phyloP scores from a whole-genome alignment of 2,888 invertebrate genomes.

The Colletes collaris region DNA sequence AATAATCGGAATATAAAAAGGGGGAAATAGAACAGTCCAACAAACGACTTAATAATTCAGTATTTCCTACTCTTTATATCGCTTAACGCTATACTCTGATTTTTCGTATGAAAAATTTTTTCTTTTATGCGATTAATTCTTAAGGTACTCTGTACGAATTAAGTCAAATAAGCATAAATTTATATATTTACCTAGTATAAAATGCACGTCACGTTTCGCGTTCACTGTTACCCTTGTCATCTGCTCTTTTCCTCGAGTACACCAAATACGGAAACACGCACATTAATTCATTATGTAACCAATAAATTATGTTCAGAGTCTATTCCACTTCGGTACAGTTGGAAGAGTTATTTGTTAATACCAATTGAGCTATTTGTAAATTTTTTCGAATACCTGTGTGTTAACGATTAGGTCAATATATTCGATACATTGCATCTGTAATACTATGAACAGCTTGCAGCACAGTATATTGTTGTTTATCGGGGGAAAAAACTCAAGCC shows the following conservation, averaged over 20 bases:
- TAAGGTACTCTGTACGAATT: constrained; percentile 43
- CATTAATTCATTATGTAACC: constrained; percentile 37
- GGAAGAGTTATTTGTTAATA: constrained; percentile 33
- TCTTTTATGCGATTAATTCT: constrained; percentile 26
- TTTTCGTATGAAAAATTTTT: constrained; percentile 20
- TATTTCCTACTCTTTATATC: constrained; percentile 29
- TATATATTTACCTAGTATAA: constrained; percentile 50
- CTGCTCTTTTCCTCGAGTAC: constrained; percentile 47
- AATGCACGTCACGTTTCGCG: constrained; percentile 43
- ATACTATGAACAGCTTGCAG: constrained; percentile 27
- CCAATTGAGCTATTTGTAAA: constrained; percentile 40
- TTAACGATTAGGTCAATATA: constrained; percentile 36
- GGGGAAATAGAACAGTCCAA: constrained; percentile 56
- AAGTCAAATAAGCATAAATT: constrained; percentile 40
- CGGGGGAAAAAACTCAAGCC: constrained; percentile 53
- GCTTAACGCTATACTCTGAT: constrained; percentile 29
- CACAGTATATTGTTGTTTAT: constrained; percentile 48
- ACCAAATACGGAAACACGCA: constrained; percentile 55
- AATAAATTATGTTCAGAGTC: constrained; percentile 36
- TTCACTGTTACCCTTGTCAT: constrained; percentile 35
- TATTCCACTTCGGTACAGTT: constrained; percentile 26
- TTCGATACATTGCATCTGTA: constrained; percentile 30
- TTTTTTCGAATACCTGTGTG: constrained; percentile 29
- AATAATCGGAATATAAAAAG: constrained; percentile 37
- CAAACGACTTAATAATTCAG: constrained; percentile 62